Base-by-base conservation (phyloP, 2,113 vertebrate species). In the Sapayoa aenigma region DNA sequence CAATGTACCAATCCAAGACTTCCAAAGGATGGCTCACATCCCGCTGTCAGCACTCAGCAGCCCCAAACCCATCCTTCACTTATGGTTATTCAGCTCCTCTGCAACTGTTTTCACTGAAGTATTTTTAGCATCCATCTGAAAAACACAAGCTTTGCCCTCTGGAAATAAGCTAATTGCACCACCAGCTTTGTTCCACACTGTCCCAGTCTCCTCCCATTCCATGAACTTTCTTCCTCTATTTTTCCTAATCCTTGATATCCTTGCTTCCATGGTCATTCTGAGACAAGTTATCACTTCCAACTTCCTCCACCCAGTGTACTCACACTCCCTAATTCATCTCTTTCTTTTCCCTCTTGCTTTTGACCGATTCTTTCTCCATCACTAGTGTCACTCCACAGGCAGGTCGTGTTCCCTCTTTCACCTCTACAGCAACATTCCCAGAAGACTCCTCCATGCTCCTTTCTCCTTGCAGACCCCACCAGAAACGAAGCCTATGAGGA, bases 41-140 rank as follows among this genome's bases (percentile, higher is more conserved):
- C 83, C 9, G 0, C 92, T 91, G 95, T 44, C 78, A 77, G 84
- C 75, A 12, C 91, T 76, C 62, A 1, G 47, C 85, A 90, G 73
- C 53, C 86, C 94, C 85, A 74, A 85, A 55, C 47, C 11, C 13
- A 53, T 49, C 88, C 24, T 31, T 89, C 77, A 31, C 84, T 74
- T 72, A 69, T 4, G 55, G 83, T 80, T 81, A 79, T 59, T 76
- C 76, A 92, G 77, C 86, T 86, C 58, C 84, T 88, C 76, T 46
- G 44, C 92, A 90, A 89, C 80, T 75, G 73, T 93, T 94, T 93
- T 56, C 82, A 65, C 49, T 24, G 28, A 72, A 84, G n/a, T 94
- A 93, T 95, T 96, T 95, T 95, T 94, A 93, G 68, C 84, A 93
- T 37, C n/a, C 49, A 35, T 79, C 68, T 92, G 85, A 94, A 96